Conservation (phyloP, 2,888 invertebrate species). For the Heliconius sara region DNA sequence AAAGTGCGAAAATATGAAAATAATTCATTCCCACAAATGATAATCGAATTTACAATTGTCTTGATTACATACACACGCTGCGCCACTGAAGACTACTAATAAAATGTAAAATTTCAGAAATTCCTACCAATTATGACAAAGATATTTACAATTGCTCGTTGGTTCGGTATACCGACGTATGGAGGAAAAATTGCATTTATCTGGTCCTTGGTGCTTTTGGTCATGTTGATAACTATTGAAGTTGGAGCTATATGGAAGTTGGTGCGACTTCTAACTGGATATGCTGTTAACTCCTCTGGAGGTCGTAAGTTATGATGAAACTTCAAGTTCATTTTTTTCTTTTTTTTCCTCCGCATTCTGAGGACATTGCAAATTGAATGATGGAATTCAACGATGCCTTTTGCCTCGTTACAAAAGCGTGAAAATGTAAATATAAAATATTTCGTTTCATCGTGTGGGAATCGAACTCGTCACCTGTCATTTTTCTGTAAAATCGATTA, state of each 20-base stretch:
- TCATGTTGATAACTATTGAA: constrained; percentile 56
- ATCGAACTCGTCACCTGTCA: too few relatives aligned
- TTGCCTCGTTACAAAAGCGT: background rate
- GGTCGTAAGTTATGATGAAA: constrained; percentile 53
- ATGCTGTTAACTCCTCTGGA: constrained; percentile 49
- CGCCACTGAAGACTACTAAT: background rate
- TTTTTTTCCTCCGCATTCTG: background rate
- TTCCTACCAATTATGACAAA: constrained; percentile 58
- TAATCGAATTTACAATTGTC: background rate
- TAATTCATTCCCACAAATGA: background rate
- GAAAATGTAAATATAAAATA: background rate
- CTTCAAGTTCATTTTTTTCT: too few relatives aligned
- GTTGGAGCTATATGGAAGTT: constrained; percentile 62
- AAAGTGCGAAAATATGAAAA: background rate
- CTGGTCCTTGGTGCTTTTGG: constrained; percentile 55
- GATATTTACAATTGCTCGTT: constrained; percentile 59
- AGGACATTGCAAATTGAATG: background rate
- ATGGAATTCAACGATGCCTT: background rate
- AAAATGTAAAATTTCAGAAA: constrained; percentile 54
- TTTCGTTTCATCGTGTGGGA: too few relatives aligned
- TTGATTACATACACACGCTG: background rate
- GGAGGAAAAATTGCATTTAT: constrained; percentile 52
- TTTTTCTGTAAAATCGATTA: too few relatives aligned
- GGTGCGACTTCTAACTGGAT: constrained; percentile 54
- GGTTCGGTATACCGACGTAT: constrained; percentile 63